A percentile compares a stretch with the other conserved stretches of the same genome.
Evolutionary conservation across 2,888 invertebrate genomes (phyloP).

Genomic region (Perdita meconis): DNA sequence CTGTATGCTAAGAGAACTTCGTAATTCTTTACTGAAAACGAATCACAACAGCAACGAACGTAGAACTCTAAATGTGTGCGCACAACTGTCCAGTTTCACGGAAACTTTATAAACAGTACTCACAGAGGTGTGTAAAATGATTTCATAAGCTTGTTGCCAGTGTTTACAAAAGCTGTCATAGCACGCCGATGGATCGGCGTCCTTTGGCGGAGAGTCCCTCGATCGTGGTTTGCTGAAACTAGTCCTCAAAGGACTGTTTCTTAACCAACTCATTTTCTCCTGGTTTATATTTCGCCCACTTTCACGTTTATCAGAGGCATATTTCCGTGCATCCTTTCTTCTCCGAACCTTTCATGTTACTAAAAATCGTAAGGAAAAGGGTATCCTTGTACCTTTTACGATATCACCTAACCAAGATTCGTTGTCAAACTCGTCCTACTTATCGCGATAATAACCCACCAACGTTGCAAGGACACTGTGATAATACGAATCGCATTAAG

Average conservation of each 20-base stretch:
- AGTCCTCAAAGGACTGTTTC: conserved; percentile 87
- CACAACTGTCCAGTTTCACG: not conserved
- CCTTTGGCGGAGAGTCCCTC: conserved; percentile 88
- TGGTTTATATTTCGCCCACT: conserved; percentile 4
- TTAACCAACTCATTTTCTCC: conserved; percentile 89
- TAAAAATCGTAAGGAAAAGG: not conserved
- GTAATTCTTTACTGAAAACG: not conserved
- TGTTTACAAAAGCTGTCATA: conserved; percentile 97
- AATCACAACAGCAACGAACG: too few relatives aligned
- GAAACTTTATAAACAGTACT: conserved; percentile 52
- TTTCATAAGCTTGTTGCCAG: conserved; percentile 96
- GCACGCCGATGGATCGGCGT: conserved; percentile 95
- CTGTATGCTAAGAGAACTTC: not conserved
- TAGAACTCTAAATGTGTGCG: too few relatives aligned
- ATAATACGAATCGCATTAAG: conserved; percentile 52
- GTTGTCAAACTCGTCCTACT: conserved; percentile 61
- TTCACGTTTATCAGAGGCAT: conserved; percentile 29
- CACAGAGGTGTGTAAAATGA: conserved; percentile 91
- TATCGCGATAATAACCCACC: conserved; percentile 46
- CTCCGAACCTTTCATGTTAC: conserved; percentile 2
- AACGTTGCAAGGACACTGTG: conserved; percentile 54
- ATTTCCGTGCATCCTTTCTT: conserved; percentile 24
- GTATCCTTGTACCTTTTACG: not conserved
- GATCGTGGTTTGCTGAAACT: conserved; percentile 87
- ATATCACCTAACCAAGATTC: conserved; percentile 33